Base-by-base conservation (phyloP, 1,140 invertebrate species). In the Tachypleus tridentatus region DNA sequence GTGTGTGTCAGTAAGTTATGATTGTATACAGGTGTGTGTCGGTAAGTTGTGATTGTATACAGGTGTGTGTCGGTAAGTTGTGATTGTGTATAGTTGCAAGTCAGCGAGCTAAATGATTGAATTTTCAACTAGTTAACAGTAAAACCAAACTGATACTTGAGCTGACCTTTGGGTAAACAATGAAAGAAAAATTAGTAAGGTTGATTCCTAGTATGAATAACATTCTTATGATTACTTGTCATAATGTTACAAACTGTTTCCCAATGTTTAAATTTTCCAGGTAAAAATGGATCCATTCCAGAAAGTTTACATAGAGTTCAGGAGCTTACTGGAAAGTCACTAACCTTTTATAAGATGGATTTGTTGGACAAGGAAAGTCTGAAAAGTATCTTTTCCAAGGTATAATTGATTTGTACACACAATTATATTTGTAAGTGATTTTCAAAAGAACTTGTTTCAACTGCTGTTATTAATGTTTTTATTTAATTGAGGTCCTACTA, bases 251-350 rank as follows among this genome's bases (percentile, higher is more conserved):
- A 8, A 54, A 54, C 7, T 54, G n/a, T 54, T 54, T 7, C n/a
- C 7, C n/a, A 3, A 54, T 8, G n/a, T 54, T 54, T 1, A 54
- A 54, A 54, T n/a, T n/a, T 8, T 54, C n/a, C 5, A 63, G 54
- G 51, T 8, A 53, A 71, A 48, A 47, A 61, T 58, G 56, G 62
- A 58, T 48, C 4, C 4, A 54, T 72, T 52, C 89, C 91, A 4
- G 87, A 88, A 74, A 83, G 87, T 51, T 73, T 94, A n/a, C 78
- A 77, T 61, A 81, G 91, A 64, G 87, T 96, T 2, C 87, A 96
- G 78, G 82, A 86, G 71, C 82, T 97, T 59, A 87, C 87, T 49
- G 85, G 85, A 47, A 88, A 87, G 74, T 82, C 78, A 64, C 78
- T 95, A 8, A 78, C 79, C 49, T 93, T 91, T 74, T 86, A 89